phyloP scores from a whole-genome alignment of 2,113 vertebrate genomes.

The Oryzias melastigma region DNA sequence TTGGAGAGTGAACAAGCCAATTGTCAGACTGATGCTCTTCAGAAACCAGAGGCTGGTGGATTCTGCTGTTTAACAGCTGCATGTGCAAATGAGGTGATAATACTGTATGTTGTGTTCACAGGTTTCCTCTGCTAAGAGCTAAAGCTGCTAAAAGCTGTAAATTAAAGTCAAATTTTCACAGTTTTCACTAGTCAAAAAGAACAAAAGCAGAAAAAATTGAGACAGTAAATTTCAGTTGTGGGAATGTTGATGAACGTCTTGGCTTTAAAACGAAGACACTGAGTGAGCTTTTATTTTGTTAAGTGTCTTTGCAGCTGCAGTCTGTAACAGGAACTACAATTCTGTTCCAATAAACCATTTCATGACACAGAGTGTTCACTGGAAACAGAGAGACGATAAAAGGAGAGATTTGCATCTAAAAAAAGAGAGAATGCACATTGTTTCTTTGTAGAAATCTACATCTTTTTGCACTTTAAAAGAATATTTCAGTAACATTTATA shows the following conservation, averaged over 20 bases:
- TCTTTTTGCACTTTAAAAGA: too few relatives aligned
- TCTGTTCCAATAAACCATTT: constrained; percentile 28
- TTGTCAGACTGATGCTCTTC: neutral
- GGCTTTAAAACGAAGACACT: neutral
- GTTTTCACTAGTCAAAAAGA: too few relatives aligned
- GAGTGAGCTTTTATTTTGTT: constrained; percentile 15
- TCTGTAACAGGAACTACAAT: constrained; percentile 17
- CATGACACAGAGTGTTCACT: constrained; percentile 18
- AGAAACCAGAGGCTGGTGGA: neutral
- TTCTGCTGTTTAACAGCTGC: neutral
- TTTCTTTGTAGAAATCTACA: too few relatives aligned
- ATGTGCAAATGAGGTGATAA: neutral
- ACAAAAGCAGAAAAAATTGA: too few relatives aligned
- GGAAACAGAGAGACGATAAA: constrained; percentile 14
- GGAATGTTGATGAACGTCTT: neutral
- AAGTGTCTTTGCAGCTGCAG: constrained; percentile 14
- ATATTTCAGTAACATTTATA: too few relatives aligned
- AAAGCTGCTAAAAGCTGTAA: too few relatives aligned
- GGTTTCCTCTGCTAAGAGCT: neutral
- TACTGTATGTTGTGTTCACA: neutral
- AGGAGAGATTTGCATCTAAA: too few relatives aligned
- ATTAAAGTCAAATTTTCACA: too few relatives aligned
- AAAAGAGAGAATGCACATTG: too few relatives aligned
- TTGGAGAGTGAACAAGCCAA: neutral
- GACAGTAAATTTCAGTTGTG: too few relatives aligned